Percentiles rank a stretch among this genome's conserved stretches.
Conservation (phyloP, 2,888 invertebrate species). For the Microplitis deprimator region DNA sequence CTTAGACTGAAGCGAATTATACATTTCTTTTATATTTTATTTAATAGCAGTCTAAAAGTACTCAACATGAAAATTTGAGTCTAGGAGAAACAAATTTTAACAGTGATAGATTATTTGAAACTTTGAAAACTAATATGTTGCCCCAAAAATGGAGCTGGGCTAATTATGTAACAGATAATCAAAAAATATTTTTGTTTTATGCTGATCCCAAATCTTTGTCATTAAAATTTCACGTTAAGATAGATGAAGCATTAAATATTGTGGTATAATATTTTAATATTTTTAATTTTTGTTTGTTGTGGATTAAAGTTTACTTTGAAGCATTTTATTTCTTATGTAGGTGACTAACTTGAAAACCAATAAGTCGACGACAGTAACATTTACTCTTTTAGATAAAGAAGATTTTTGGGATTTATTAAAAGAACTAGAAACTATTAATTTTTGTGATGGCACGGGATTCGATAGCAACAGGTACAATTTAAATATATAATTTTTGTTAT, state of each 20-base stretch:
- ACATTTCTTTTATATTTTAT: background rate
- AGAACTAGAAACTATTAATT: too few species aligned
- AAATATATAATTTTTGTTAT: too few species aligned
- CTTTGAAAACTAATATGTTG: background rate
- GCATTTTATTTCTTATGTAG: too few species aligned
- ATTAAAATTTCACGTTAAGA: background rate
- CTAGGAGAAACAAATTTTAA: background rate
- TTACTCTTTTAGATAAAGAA: too few species aligned
- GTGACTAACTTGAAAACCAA: too few species aligned
- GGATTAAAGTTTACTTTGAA: too few species aligned
- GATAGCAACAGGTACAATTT: too few species aligned
- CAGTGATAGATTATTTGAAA: background rate
- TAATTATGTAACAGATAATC: background rate
- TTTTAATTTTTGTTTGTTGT: too few species aligned
- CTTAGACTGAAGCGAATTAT: background rate
- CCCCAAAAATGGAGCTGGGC: background rate
- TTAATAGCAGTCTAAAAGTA: background rate
- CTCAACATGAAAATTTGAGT: background rate
- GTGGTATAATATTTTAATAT: too few species aligned
- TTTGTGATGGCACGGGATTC: too few species aligned
- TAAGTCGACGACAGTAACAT: too few species aligned
- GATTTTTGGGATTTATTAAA: too few species aligned
- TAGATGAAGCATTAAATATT: background rate
- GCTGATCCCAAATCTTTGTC: background rate
- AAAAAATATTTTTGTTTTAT: background rate